Evolutionary conservation across 2,797 vertebrate species (phyloP), one percentile per base, ranked within the genome.

Genomic region (Diglossa cyanea): DNA sequence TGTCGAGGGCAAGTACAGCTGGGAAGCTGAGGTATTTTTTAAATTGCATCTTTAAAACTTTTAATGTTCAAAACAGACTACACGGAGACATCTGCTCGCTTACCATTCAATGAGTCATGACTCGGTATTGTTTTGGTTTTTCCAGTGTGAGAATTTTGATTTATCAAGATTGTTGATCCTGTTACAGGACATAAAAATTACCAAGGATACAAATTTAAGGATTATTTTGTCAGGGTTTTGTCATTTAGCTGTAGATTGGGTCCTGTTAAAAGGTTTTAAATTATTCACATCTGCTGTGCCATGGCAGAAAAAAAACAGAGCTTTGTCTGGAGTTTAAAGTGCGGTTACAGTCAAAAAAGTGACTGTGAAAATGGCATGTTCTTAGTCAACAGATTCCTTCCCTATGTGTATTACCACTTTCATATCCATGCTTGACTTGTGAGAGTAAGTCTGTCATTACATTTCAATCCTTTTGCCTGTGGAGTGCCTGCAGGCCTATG

Each of bases 351-450:
- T 68, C 86, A 91, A 92, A 94, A 90, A 94, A 96, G 53, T 78
- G 65, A 94, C 90, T 95, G 74, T 86, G 92, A 84, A 95, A 72
- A 95, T 33, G 70, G 76, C 87, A 91, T 96, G 79, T 94, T 86
- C 89, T 94, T 88, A 88, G 79, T 94, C 93, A 90, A 96, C 70
- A 82, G 89, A 86, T 88, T 88, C 6, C 2, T 91, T 94, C 94
- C 77, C 91, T 88, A 3, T 84, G 63, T 82, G 40, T 53, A 33
- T 86, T 91, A 73, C 72, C 72, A 61, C 78, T 95, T 88, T 87
- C 61, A 82, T 66, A 53, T 60, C 78, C 53, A 44, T 37, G 39
- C 60, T 73, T 75, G 65, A n/a, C 62, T 91, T 48, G 61, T 1
- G 2, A 73, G 53, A 76, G 67, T 90, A 58, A 78, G 83, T 44